Evolutionary conservation across 2,113 vertebrate genomes (phyloP).

Genomic region (Erythrocercus mccallii): DNA sequence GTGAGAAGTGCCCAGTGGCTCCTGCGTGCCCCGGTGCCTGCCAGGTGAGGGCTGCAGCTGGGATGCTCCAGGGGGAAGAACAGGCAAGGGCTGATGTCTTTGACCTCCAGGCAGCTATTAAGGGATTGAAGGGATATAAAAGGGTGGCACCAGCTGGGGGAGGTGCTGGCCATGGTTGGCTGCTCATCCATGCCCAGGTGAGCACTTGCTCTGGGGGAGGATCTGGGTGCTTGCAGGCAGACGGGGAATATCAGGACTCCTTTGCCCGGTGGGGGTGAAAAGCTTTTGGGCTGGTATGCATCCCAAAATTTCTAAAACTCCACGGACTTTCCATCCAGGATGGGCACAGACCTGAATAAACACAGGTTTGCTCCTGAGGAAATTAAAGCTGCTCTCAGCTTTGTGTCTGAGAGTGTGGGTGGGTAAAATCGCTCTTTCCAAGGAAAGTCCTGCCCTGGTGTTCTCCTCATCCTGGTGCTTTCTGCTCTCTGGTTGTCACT

Average conservation of each 20-base stretch:
- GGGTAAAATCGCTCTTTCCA: neutral
- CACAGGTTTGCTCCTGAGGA: neutral
- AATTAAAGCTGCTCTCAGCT: neutral
- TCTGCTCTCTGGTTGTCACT: neutral
- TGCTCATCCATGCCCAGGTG: neutral
- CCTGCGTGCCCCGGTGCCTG: neutral
- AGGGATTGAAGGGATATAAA: neutral
- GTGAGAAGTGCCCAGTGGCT: neutral
- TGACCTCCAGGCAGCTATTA: neutral
- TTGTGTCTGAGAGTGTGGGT: neutral
- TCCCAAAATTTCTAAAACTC: neutral
- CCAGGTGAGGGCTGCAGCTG: neutral
- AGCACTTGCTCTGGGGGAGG: neutral
- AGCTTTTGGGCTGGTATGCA: neutral
- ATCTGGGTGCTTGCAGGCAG: neutral
- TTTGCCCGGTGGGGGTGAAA: neutral
- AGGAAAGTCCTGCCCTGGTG: neutral
- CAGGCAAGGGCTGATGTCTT: neutral
- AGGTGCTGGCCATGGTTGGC: neutral
- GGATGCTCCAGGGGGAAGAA: neutral
- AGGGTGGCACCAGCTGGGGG: neutral
- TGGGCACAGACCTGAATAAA: neutral
- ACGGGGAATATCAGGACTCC: accelerated
- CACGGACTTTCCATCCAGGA: neutral
- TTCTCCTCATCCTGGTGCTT: neutral